Conservation (phyloP, 1,140 invertebrate species). For the Orchestia grillus region DNA sequence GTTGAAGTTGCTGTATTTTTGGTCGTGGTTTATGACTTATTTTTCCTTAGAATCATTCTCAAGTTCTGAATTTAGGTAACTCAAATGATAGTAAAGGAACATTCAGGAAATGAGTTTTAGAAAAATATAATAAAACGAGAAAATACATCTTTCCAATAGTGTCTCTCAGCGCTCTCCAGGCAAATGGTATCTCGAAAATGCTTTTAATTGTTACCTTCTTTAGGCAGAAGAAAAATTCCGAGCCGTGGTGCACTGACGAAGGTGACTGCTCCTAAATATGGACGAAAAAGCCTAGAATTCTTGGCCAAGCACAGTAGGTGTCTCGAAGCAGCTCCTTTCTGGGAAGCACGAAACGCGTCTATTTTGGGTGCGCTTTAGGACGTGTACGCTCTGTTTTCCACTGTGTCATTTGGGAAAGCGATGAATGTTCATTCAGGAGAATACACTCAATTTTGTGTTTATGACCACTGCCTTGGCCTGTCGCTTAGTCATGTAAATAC, state of each 20-base stretch:
- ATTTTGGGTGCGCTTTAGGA: background rate
- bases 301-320: background rate
- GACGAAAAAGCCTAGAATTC: background rate
- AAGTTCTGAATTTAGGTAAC: background rate
- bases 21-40: background rate
- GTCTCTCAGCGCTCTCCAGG: no score
- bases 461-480: background rate
- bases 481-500: background rate
- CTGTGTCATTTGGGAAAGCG: background rate
- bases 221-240: background rate
- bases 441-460: background rate
- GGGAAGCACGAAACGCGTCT: background rate
- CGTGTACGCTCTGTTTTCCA: background rate
- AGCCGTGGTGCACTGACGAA: background rate
- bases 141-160: no score
- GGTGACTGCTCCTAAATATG: background rate
- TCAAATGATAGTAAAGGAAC: background rate
- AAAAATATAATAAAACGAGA: background rate
- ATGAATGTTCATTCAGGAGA: background rate
- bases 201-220: background rate
- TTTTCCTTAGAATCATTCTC: background rate
- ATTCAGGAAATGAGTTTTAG: background rate
- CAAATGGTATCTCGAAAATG: background rate
- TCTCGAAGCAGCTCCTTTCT: background rate
- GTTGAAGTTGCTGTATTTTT: background rate